phyloP scores from a whole-genome alignment of 2,888 invertebrate species.

The Rhagophthalmus giganteus region DNA sequence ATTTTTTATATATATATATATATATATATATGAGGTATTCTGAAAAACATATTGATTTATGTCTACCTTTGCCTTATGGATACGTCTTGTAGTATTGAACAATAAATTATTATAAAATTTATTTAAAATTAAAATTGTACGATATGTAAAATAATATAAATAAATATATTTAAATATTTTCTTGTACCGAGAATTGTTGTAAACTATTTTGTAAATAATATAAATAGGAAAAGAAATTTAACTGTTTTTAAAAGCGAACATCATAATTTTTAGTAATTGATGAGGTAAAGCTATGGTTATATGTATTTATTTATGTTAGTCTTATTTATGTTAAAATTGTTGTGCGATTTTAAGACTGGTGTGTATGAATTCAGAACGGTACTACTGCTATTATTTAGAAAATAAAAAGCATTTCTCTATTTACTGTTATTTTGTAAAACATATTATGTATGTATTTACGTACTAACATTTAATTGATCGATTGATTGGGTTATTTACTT shows the following conservation, averaged over 20 bases:
- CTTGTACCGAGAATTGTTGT: slow-evolving; percentile 24
- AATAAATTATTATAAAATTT: slow-evolving; percentile 39
- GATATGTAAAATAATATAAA: slow-evolving; percentile 39
- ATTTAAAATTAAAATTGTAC: slow-evolving; percentile 38
- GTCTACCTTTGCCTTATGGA: slow-evolving; percentile 20
- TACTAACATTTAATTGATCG: too few species aligned
- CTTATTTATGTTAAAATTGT: slow-evolving; percentile 30
- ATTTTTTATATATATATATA: too few species aligned
- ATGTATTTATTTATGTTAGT: slow-evolving; percentile 32
- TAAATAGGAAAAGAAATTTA: slow-evolving; percentile 22
- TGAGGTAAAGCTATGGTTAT: slow-evolving; percentile 23
- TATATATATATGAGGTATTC: too few species aligned
- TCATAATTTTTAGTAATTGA: slow-evolving; percentile 18
- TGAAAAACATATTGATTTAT: slow-evolving; percentile 19
- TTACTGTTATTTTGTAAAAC: background rate
- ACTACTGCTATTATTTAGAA: slow-evolving; percentile 24
- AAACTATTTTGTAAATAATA: slow-evolving; percentile 33
- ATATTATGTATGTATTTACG: too few species aligned
- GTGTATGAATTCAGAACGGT: slow-evolving; percentile 22
- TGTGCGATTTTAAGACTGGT: slow-evolving; percentile 33
- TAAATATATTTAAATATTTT: slow-evolving; percentile 19
- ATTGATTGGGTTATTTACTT: too few species aligned
- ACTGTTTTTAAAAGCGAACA: slow-evolving; percentile 28
- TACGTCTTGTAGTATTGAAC: slow-evolving; percentile 36
- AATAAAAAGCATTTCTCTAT: slow-evolving; percentile 27